A percentile compares a stretch with the other conserved stretches of the same genome.
Evolutionary conservation across 1,140 invertebrate species (phyloP).

Genomic region (Pissodes strobi): DNA sequence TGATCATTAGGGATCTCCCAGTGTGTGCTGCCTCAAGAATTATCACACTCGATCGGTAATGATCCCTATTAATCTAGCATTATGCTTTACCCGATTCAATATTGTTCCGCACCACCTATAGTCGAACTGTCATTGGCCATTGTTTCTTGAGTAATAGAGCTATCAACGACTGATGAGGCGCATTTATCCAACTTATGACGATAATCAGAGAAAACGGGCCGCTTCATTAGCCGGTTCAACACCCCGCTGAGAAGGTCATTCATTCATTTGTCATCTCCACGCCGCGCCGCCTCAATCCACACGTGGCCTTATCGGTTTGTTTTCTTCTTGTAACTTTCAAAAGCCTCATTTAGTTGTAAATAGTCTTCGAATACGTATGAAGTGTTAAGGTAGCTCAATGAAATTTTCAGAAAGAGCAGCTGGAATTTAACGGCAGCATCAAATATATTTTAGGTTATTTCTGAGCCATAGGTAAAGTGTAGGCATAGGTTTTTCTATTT

Average conservation of each 20-base stretch:
- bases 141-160: conserved; percentile 52
- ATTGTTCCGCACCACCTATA: conserved; percentile 43
- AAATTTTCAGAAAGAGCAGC: too few species aligned
- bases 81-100: conserved; percentile 37
- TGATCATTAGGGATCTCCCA: conserved; percentile 35
- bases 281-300: conserved; percentile 17
- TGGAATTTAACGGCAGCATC: too few species aligned
- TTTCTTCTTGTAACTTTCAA: conserved; percentile 4
- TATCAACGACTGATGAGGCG: conserved; percentile 51
- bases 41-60: conserved; percentile 39
- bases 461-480: too few species aligned
- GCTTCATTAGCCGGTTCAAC: conserved; percentile 47
- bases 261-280: conserved; percentile 50
- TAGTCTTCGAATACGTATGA: conserved; percentile 7
- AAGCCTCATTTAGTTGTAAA: conserved; percentile 1
- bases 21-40: conserved; percentile 13
- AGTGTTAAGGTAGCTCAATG: too few species aligned
- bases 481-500: too few species aligned
- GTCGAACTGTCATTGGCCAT: conserved; percentile 43
- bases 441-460: too few species aligned
- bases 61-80: conserved; percentile 49
- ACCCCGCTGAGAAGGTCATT: conserved; percentile 45
- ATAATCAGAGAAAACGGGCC: conserved; percentile 34
- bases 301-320: conserved; percentile 11
- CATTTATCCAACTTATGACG: conserved; percentile 49